Base-by-base conservation (phyloP, 2,888 invertebrate genomes). In the Drosophila helvetica region DNA sequence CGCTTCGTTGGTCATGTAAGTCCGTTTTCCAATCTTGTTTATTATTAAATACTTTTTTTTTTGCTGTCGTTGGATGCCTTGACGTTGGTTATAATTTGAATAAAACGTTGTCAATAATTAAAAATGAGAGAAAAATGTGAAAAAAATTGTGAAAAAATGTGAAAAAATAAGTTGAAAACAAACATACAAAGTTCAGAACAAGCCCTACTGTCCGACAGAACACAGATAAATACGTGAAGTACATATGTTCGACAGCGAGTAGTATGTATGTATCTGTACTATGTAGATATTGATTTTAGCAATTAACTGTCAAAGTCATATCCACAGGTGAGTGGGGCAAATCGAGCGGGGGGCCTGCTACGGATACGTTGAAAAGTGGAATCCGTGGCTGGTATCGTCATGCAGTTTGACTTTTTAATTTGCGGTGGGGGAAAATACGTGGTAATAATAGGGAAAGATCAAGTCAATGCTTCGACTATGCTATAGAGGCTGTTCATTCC, bases 281-380 rank as follows among this genome's bases (percentile, higher is more conserved):
- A 42, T 9, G 42, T 30, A 55, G 68, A 55, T 65, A 66, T 66
- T 66, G 65, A 66, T 66, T 67, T 66, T 56, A 56, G 42, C 65
- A 56, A 67, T 66, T 67, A 66, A 30, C 65, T 66, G 75, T 63
- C 60, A 52, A 45, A 17, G 43, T 19, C 54, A 50, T 76, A 50
- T 79, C 82, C 70, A 79, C 69, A 79, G 68, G 65, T 45, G 66
- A 52, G 27, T n/a, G 45, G n/a, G 19, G 48, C 9, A 33, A 3
- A 47, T 17, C n/a, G 45, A 38, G 25, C 17, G 47, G 7, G 15
- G 18, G 53, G 47, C 68, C 63, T 33, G 46, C 48, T 19, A 10
- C 10, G 19, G 19, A 9, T 15, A 38, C 15, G 19, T 19, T 17
- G n/a, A 43, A 45, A 42, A 47, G 30, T 18, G 19, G 27, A 30